A percentile compares a stretch with the other conserved stretches of the same genome.
Evolutionary conservation across 1,140 invertebrate genomes (phyloP).

Genomic region (Gonioctena quinquepunctata): DNA sequence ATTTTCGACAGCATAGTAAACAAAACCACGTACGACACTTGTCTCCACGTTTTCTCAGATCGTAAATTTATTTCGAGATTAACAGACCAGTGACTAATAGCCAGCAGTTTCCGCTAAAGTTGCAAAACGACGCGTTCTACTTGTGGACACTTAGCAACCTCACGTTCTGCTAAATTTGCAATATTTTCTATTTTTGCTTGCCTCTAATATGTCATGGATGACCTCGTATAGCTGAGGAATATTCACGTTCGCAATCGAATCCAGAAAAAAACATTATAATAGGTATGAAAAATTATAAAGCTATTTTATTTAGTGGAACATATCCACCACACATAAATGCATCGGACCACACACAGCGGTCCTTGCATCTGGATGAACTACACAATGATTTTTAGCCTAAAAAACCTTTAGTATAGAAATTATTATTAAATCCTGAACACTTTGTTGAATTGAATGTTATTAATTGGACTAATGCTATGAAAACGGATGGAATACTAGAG

Average conservation of each 20-base stretch:
- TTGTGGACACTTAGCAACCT: conserved; percentile 13
- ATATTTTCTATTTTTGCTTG: conserved; percentile 1
- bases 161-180: conserved; percentile 8
- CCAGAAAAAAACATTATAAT: background rate
- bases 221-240: background rate
- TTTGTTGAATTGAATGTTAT: no score
- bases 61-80: conserved; percentile 9
- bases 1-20: conserved; percentile 10
- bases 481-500: no score
- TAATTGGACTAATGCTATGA: no score
- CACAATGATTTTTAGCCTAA: no score
- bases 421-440: no score
- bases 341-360: no score
- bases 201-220: conserved; percentile 15
- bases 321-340: no score
- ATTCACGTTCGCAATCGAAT: background rate
- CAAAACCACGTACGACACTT: conserved; percentile 10
- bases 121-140: conserved; percentile 8
- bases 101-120: background rate
- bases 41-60: background rate
- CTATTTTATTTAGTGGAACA: no score
- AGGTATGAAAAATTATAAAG: no score
- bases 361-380: no score
- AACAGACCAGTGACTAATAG: conserved; percentile 10
- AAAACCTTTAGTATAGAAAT: no score